Base-by-base conservation (phyloP, 2,888 invertebrate species). In the Eumerus sabulonum region DNA sequence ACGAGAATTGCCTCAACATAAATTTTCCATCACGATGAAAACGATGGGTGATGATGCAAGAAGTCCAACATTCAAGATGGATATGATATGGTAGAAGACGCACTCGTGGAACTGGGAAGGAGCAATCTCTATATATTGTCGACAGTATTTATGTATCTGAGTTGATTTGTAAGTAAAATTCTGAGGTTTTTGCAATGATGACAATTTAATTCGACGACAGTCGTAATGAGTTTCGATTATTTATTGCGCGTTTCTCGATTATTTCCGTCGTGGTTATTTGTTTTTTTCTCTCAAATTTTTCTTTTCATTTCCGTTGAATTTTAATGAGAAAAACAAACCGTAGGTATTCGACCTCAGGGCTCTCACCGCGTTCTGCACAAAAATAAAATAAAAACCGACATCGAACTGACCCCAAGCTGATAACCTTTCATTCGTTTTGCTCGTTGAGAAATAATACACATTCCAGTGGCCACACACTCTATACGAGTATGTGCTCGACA, bases 261-360 rank as follows among this genome's bases (percentile, higher is more conserved):
- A 27, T 77, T 77, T 77, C 77, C 77, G 77, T 73, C 73, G 67
- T 68, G n/a, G n/a, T n/a, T n/a, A n/a, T n/a, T n/a, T n/a, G n/a
- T n/a, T n/a, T 38, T 18, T 53, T 50, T 57, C 19, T n/a, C n/a
- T n/a, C n/a, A n/a, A n/a, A 40, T 40, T 40, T 51, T 66, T 40
- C 27, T 76, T 51, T 5, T 48, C 9, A 27, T 51, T 5, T 48
- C 9, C 2, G 27, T 2, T 7, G 27, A 7, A 27, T 27, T 27
- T 7, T 7, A 27, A 27, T 35, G 36, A 72, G 27, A 42, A 56
- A 51, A 64, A 74, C 50, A 74, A 62, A 67, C 9, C 40, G 16
- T 72, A 77, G 77, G 77, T 77, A 77, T 73, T 73, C 67, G 77
- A 77, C 77, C 77, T 63, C 77, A 62, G 36, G 56, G 51, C 53